Evolutionary conservation across 2,113 vertebrate species (phyloP).

Genomic region (Macroglossus sobrinus): DNA sequence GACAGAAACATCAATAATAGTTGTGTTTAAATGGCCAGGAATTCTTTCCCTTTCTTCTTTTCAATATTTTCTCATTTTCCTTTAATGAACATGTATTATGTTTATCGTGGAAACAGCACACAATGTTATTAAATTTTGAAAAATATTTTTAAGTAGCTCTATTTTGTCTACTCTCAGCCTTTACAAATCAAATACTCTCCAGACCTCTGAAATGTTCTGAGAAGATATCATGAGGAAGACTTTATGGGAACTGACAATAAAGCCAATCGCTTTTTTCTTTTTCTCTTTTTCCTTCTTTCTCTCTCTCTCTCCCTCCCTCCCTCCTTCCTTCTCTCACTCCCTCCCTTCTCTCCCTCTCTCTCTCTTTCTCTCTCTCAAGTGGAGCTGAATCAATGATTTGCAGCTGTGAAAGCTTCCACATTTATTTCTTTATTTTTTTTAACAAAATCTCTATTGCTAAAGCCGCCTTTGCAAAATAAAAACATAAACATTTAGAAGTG

Average conservation of each 20-base stretch:
- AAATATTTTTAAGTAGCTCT: background rate
- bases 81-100: background rate
- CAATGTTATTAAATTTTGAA: background rate
- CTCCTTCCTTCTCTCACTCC: background rate
- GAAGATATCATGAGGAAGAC: background rate
- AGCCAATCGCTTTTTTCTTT: background rate
- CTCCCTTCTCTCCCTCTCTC: too few relatives aligned
- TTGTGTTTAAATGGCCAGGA: background rate
- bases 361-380: background rate
- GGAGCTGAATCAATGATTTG: constrained; percentile 28
- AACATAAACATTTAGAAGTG: constrained; percentile 53
- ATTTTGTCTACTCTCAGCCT: background rate
- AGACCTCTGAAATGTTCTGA: background rate
- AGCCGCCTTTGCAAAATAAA: constrained; percentile 43
- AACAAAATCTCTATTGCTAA: background rate
- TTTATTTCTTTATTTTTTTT: constrained; percentile 47
- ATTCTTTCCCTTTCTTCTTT: background rate
- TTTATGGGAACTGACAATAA: background rate
- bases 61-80: background rate
- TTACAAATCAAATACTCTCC: background rate
- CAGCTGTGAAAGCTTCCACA: constrained; percentile 46
- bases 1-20: background rate
- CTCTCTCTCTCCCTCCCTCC: background rate
- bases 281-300: background rate
- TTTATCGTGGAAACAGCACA: background rate